Percentiles rank a stretch among this genome's conserved stretches.
phyloP scores from a whole-genome alignment of 2,888 invertebrate species.

The Malacosoma neustria region DNA sequence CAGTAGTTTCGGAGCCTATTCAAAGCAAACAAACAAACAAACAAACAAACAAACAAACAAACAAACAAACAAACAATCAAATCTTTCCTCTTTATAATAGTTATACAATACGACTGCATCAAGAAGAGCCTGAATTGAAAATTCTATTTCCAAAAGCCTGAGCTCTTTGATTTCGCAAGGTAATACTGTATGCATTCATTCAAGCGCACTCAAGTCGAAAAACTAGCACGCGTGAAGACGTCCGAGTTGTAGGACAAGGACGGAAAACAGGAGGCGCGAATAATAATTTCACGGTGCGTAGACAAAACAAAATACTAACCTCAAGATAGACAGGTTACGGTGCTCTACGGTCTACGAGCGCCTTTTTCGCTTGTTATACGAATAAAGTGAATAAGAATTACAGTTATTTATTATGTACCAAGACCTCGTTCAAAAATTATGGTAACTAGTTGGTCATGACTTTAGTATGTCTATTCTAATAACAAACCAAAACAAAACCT shows the following conservation, averaged over 20 bases:
- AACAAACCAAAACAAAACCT: too few species aligned
- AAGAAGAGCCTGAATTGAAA: too few species aligned
- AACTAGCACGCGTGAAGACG: conserved; percentile 54
- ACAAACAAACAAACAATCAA: too few species aligned
- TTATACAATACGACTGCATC: too few species aligned
- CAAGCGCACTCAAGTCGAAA: conserved; percentile 51
- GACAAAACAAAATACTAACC: conserved; percentile 20
- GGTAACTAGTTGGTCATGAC: too few species aligned
- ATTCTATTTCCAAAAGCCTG: conserved; percentile 19
- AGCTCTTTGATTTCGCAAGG: conserved; percentile 25
- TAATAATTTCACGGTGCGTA: conserved; percentile 54
- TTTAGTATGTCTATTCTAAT: too few species aligned
- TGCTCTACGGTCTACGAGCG: conserved; percentile 11
- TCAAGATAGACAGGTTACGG: conserved; percentile 13
- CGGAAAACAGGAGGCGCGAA: conserved; percentile 45
- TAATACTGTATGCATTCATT: conserved; percentile 40
- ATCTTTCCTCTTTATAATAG: too few species aligned
- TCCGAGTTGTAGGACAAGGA: conserved; percentile 38
- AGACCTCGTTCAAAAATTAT: neutral
- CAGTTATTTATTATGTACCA: neutral
- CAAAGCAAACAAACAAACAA: too few species aligned
- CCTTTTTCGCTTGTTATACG: conserved; percentile 19
- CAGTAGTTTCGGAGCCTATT: too few species aligned
- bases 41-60: too few species aligned
- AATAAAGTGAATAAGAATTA: conserved; percentile 13